Percentiles rank a stretch among this genome's conserved stretches.
Conservation (phyloP, 2,797 vertebrate species). For the Xiphorhynchus erythropygius region DNA sequence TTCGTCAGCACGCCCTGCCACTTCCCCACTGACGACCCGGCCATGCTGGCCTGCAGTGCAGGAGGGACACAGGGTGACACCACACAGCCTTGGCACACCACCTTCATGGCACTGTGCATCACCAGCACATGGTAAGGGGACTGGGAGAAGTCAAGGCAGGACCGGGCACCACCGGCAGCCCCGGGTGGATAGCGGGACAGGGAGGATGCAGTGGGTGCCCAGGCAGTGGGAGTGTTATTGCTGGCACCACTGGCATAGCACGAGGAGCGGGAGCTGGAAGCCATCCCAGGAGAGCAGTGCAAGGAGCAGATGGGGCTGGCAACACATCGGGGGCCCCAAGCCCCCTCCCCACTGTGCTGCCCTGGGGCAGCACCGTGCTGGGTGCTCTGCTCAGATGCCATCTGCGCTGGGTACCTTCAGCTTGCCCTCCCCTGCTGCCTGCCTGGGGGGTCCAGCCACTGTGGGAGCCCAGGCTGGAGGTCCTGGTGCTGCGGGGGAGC, state of each 20-base stretch:
- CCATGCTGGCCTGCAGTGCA: accelerated
- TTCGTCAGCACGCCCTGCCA: slow-evolving; percentile 3
- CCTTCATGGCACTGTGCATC: accelerated
- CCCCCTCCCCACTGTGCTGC: accelerated
- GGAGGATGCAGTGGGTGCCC: background rate
- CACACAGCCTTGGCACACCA: accelerated
- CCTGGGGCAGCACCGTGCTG: accelerated
- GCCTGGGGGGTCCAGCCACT: background rate
- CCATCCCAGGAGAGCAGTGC: slow-evolving; percentile 51
- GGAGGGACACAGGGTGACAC: background rate
- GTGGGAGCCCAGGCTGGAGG: accelerated
- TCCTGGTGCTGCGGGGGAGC: background rate
- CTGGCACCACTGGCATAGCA: background rate
- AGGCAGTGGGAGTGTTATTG: background rate
- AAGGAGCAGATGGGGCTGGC: slow-evolving; percentile 58
- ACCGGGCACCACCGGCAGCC: accelerated
- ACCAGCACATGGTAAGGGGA: accelerated
- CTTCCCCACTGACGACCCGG: slow-evolving; percentile 13
- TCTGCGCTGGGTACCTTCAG: accelerated
- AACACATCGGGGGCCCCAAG: background rate
- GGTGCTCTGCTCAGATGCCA: background rate
- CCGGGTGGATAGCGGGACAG: accelerated
- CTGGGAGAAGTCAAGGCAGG: background rate
- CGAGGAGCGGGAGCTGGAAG: slow-evolving; percentile 70
- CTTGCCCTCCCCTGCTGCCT: background rate